These are phyloP conservation scores for Peromyscus attwateri DNA, from an alignment of 2,797 vertebrate species.

Conservation along the genomic window DNA sequence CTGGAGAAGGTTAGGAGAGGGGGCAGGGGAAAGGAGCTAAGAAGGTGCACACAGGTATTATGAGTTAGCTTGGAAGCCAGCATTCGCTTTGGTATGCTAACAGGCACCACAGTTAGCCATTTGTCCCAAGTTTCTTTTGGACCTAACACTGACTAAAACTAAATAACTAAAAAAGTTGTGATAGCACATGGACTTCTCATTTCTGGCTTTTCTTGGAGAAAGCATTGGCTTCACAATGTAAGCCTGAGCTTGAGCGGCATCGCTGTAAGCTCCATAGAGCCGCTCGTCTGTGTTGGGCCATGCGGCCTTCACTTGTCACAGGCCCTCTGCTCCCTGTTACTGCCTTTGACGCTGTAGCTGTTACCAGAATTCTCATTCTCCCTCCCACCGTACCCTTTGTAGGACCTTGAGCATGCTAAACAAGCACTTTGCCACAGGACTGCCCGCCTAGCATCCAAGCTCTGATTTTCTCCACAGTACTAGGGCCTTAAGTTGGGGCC, in stretches of 20 bases:
- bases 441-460: background rate
- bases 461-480: background rate
- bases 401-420: background rate
- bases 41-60: background rate
- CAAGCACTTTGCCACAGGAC: background rate
- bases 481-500: background rate
- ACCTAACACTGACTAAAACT: background rate
- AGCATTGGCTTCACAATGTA: background rate
- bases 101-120: background rate
- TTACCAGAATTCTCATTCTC: background rate
- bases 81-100: background rate
- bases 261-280: background rate
- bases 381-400: too few relatives aligned
- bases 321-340: background rate
- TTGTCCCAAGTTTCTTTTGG: background rate
- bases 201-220: slow-evolving; percentile 14
- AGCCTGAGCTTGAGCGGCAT: background rate
- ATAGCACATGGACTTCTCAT: background rate
- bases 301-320: background rate
- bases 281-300: background rate
- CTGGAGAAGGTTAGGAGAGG: background rate
- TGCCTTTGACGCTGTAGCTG: background rate
- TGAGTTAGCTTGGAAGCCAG: background rate
- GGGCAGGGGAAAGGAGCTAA: background rate
- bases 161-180: background rate